Percentiles rank a stretch among this genome's conserved stretches.
These are phyloP conservation scores for Typhlichthys eigenmanni DNA, from an alignment of 2,797 vertebrate genomes.

Conservation along the genomic window DNA sequence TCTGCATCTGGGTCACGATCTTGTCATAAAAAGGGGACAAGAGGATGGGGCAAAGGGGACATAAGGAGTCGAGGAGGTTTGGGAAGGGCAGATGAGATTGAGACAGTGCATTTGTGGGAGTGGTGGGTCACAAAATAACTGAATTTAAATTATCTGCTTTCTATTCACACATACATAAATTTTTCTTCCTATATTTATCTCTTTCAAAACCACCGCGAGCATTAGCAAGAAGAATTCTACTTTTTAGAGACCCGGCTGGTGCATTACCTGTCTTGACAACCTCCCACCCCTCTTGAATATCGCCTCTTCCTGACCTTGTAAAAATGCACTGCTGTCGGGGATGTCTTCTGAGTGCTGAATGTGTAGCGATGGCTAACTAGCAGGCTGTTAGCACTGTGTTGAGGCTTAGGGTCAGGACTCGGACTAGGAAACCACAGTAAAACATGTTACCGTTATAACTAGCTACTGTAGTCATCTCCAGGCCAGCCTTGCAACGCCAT, in stretches of 20 bases:
- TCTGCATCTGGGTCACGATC: slow-evolving; percentile 61
- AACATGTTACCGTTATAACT: slow-evolving; percentile 24
- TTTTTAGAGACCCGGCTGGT: too few relatives aligned
- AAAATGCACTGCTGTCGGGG: slow-evolving; percentile 54
- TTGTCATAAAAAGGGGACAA: slow-evolving; percentile 39
- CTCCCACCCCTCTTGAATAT: too few relatives aligned
- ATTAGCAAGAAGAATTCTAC: too few relatives aligned
- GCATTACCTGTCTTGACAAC: too few relatives aligned
- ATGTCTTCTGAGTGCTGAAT: not conserved
- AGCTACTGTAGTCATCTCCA: not conserved
- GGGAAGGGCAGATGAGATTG: not conserved
- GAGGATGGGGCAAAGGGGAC: not conserved
- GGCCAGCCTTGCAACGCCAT: slow-evolving; percentile 15
- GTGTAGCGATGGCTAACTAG: slow-evolving; percentile 18
- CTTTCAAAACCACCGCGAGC: too few relatives aligned
- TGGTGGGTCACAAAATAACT: too few relatives aligned
- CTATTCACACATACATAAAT: too few relatives aligned
- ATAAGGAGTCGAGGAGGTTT: not conserved
- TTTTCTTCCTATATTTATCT: too few relatives aligned
- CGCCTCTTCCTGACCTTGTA: slow-evolving; percentile 60
- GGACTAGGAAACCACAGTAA: slow-evolving; percentile 31
- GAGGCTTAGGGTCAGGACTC: slow-evolving; percentile 40
- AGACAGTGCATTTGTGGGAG: slow-evolving; percentile 12
- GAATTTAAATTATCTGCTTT: too few relatives aligned
- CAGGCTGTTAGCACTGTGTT: slow-evolving; percentile 59